Evolutionary conservation across 1,140 invertebrate species (phyloP), one percentile per base, ranked within the genome.

Genomic region (Drosophila truncata): DNA sequence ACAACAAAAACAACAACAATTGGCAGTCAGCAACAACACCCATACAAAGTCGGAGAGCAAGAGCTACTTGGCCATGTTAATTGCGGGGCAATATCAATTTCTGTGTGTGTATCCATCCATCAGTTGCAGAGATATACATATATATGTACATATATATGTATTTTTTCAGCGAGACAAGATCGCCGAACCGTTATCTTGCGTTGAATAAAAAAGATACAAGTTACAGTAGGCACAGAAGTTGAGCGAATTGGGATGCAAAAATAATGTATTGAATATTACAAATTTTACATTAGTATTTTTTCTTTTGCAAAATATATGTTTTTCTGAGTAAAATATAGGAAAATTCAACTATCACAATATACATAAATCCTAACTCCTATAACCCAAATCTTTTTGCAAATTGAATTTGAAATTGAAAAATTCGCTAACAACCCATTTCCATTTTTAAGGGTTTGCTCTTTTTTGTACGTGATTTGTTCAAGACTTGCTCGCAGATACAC

Each of bases 391-490:
- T n/a, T n/a, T n/a, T n/a, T n/a, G n/a, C n/a, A n/a, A n/a, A n/a
- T n/a, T n/a, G n/a, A n/a, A n/a, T n/a, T n/a, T n/a, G n/a, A n/a
- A n/a, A n/a, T 20, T 33, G 8, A 4, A 50, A 13, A 20, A 33
- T 33, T 33, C n/a, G 1, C 5, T 11, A 52, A 52, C 18, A 4
- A 52, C 9, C 2, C 8, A 35, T 35, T 54, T 14, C 18, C 14
- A 6, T 16, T 25, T 52, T 33, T 31, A 16, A 23, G 18, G 50
- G 20, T 37, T 23, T 3, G 3, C 20, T 54, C 9, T 54, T 16
- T 16, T 37, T 35, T 35, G 86, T 79, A 76, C 70, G 79, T 79
- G 69, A 85, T 85, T 85, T 85, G 75, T 82, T 66, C 29, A 27
- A 63, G 67, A 57, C 49, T 42, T 58, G 63, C 62, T 66, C 54